Base-by-base conservation (phyloP, 2,797 vertebrate species). In the Phrynocephalus vlangalii region DNA sequence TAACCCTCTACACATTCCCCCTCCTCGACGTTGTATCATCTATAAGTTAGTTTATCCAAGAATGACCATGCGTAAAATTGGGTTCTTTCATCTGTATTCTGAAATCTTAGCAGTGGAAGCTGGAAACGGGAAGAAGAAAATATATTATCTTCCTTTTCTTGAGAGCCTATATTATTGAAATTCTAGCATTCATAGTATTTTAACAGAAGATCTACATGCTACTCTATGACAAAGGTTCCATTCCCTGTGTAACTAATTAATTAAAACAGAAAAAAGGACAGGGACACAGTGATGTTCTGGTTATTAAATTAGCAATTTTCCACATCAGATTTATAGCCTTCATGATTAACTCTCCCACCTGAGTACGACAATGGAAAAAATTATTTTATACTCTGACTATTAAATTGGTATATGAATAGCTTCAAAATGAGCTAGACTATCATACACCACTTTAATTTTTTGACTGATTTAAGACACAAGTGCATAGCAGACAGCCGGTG, bases 311-410 rank as follows among this genome's bases (percentile, higher is more conserved):
- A 92, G n/a, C 80, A 67, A 38, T 88, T 93, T 92, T 87, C 63
- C 86, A 90, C 87, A 85, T 33, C 52, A 85, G 92, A 93, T 94
- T 91, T 94, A 91, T 89, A 89, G 86, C 60, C 24, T 80, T 88
- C 26, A 66, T 93, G 91, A 93, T 88, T 93, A 94, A 85, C 93
- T 79, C 95, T 91, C 92, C 91, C 92, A 93, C 93, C 93, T 95
- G 90, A 93, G 89, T 86, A 33, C 86, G 75, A 68, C 24, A 91
- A 84, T 75, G 87, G 89, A 92, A 87, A 91, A 93, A 88, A 89
- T 75, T 56, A 52, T 94, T 93, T 94, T 94, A 85, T 85, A 88
- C 91, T 91, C 84, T 88, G 91, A 66, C 93, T 91, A 88, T 94
- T 94, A 92, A 94, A 92, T 92, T 92, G 91, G 86, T 88, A 77